Conservation (phyloP, 2,113 vertebrate genomes). For the Callopanchax toddi region DNA sequence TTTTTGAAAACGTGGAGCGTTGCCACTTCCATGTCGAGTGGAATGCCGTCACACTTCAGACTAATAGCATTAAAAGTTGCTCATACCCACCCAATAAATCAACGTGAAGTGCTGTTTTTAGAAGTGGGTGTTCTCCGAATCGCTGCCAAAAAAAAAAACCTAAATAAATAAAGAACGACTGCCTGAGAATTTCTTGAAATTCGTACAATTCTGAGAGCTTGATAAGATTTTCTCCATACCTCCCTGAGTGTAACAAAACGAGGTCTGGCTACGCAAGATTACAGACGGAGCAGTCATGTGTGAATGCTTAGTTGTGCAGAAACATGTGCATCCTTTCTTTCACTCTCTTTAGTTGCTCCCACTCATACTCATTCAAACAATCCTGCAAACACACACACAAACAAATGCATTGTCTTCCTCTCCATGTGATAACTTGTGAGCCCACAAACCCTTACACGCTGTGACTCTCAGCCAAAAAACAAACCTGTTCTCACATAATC, state of each 20-base stretch:
- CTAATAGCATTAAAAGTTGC: slow-evolving; percentile 19
- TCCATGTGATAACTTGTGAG: not conserved
- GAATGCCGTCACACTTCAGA: slow-evolving; percentile 15
- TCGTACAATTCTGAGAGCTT: slow-evolving; percentile 37
- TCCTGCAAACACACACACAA: not conserved
- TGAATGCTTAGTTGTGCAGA: slow-evolving; percentile 37
- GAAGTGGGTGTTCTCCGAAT: slow-evolving; percentile 26
- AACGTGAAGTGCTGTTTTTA: slow-evolving; percentile 2
- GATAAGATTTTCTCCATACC: slow-evolving; percentile 43
- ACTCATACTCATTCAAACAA: not conserved
- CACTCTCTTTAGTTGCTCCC: slow-evolving; percentile 3
- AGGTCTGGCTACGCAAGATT: slow-evolving; percentile 51
- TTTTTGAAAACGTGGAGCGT: slow-evolving; percentile 17
- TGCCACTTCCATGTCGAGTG: not conserved
- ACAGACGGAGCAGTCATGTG: slow-evolving; percentile 32
- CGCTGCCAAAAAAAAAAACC: slow-evolving; percentile 35
- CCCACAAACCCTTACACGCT: not conserved
- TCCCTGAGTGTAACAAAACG: slow-evolving; percentile 37
- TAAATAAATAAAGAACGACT: not conserved
- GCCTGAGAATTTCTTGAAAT: slow-evolving; percentile 41
- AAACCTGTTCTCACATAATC: too few species aligned
- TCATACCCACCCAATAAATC: slow-evolving; percentile 31
- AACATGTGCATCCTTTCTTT: slow-evolving; percentile 35
- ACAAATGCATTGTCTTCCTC: not conserved
- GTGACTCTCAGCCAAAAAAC: too few species aligned